A percentile compares a stretch with the other conserved stretches of the same genome.
phyloP scores from a whole-genome alignment of 2,113 vertebrate genomes.

The Helogale parvula region DNA sequence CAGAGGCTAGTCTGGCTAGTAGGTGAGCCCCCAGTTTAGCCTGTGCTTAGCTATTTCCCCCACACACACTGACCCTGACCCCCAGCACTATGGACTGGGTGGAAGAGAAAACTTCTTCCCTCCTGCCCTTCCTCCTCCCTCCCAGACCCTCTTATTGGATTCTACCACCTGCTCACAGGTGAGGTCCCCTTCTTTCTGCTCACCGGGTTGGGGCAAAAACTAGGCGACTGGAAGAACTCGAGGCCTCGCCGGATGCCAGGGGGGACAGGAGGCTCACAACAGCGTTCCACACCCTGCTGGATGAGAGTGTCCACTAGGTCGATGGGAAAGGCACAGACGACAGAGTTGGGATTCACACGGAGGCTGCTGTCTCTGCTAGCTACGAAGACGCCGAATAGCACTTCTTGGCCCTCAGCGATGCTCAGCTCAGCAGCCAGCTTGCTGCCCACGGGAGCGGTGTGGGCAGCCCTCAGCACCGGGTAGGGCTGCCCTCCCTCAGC shows the following conservation, averaged over 20 bases:
- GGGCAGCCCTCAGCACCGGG: slow-evolving; percentile 92
- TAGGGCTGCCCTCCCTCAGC: slow-evolving; percentile 84
- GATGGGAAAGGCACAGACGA: slow-evolving; percentile 94
- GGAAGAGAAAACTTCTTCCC: not conserved
- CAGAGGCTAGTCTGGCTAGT: not conserved
- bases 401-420: slow-evolving; percentile 84
- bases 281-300: slow-evolving; percentile 88
- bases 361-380: slow-evolving; percentile 80
- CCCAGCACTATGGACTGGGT: not conserved
- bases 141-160: not conserved
- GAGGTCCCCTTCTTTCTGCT: slow-evolving; percentile 74
- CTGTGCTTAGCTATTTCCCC: not conserved
- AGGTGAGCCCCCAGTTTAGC: not conserved
- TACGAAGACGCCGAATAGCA: slow-evolving; percentile 93
- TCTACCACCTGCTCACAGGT: not conserved
- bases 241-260: slow-evolving; percentile 88
- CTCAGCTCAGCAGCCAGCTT: slow-evolving; percentile 90
- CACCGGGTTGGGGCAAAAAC: slow-evolving; percentile 94
- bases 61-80: not conserved
- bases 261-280: slow-evolving; percentile 84
- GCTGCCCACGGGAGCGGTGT: slow-evolving; percentile 87
- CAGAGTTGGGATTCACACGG: slow-evolving; percentile 83
- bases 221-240: slow-evolving; percentile 90
- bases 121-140: not conserved
- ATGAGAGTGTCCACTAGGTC: slow-evolving; percentile 89